Evolutionary conservation across 2,888 invertebrate species (phyloP), one percentile per base, ranked within the genome.

Genomic region (Caenorhabditis sp.): DNA sequence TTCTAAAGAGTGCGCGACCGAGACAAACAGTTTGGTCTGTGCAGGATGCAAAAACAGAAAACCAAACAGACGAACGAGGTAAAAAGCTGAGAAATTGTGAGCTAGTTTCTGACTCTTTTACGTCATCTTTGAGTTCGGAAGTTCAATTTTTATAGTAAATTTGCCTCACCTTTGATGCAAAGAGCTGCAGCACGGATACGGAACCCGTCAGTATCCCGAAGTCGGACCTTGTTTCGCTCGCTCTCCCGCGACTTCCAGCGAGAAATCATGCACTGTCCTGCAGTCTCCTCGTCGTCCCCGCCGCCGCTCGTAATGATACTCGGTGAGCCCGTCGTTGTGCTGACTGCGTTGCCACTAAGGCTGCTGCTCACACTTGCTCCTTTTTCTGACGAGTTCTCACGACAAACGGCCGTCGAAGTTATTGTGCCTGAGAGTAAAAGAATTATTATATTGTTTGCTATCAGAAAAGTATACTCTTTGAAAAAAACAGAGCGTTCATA

Each of bases 171-270:
- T 82, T 84, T 83, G 18, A 86, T 78, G 61, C 88, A 88, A 13
- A 89, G 77, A 13, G 87, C 88, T 13, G 89, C 88, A 2, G 89
- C 89, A 2, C 89, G 80, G 9, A 88, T 85, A 5, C 89, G 82
- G 67, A 80, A 89, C 26, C 88, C 88, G 6, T 87, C 83, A 8
- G 72, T 82, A 56, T 89, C 89, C 9, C 88, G 71, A n/a, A 87
- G 78, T 26, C 89, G 77, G n/a, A 72, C 69, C n/a, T 79, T 76
- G 37, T 78, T 67, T 15, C 69, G 20, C 9, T 72, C 82, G 13
- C 71, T 47, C 24, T 74, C 82, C 13, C 78, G 44, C 22, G 74
- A 62, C 28, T 82, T 82, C 82, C 82, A 82, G 32, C 74, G 47
- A 35, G 82, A 82, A 60, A 79, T 53, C 76, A 76, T 76, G 44